Conservation (phyloP, 1,140 invertebrate species). For the Samia ricini region DNA sequence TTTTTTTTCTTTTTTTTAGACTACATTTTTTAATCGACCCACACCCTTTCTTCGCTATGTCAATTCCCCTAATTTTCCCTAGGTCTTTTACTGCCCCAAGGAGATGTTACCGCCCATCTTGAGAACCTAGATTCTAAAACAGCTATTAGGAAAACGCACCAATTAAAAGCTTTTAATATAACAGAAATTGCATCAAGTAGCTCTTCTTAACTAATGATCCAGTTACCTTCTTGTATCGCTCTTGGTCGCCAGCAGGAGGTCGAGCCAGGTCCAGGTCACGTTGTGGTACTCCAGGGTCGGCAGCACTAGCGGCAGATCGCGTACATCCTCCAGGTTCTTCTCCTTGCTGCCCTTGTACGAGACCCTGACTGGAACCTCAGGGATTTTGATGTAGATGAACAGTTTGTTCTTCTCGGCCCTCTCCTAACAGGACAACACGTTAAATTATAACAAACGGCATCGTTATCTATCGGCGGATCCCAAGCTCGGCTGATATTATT, state of each 20-base stretch:
- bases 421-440: conserved; percentile 79
- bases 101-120: too few relatives aligned
- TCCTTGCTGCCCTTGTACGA: conserved; percentile 99
- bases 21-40: too few relatives aligned
- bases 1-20: too few relatives aligned
- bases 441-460: too few relatives aligned
- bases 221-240: conserved; percentile 87
- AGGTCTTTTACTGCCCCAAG: too few relatives aligned
- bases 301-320: conserved; percentile 95
- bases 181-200: background rate
- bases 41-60: too few relatives aligned
- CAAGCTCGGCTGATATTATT: too few relatives aligned
- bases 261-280: conserved; percentile 99
- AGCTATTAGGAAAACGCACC: too few relatives aligned
- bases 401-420: conserved; percentile 98
- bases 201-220: background rate
- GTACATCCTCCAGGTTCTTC: conserved; percentile 97
- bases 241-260: conserved; percentile 96
- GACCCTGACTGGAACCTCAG: conserved; percentile 96
- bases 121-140: too few relatives aligned
- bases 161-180: too few relatives aligned
- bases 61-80: too few relatives aligned
- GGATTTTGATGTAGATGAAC: conserved; percentile 99
- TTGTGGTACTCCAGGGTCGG: conserved; percentile 99
- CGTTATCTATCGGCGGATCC: too few relatives aligned